Evolutionary conservation across 2,113 vertebrate genomes (phyloP).

Genomic region (Oryzias melastigma): DNA sequence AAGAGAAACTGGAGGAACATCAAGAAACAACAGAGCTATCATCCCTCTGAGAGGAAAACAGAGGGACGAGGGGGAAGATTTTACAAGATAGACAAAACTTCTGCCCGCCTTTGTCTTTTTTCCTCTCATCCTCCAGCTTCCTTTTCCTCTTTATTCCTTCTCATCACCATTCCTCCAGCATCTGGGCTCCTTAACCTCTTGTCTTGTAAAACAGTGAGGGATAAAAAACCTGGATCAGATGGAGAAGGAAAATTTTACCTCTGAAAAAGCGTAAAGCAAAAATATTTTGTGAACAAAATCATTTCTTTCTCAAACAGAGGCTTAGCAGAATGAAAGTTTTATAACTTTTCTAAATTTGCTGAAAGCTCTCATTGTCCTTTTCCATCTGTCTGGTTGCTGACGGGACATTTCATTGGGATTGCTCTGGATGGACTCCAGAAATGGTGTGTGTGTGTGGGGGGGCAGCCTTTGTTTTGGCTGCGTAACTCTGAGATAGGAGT

Average conservation of each 20-base stretch:
- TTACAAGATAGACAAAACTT: constrained; percentile 24
- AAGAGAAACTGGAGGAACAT: constrained; percentile 67
- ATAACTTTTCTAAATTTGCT: no score
- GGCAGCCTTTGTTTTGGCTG: constrained; percentile 33
- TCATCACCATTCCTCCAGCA: constrained; percentile 36
- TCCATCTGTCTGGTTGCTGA: neutral
- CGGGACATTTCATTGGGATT: constrained; percentile 18
- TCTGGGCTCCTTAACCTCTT: constrained; percentile 19
- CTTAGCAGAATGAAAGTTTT: no score
- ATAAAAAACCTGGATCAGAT: constrained; percentile 26
- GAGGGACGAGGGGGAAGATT: constrained; percentile 8
- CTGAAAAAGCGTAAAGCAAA: constrained; percentile 1
- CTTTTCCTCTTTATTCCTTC: neutral
- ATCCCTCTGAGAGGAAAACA: constrained; percentile 36
- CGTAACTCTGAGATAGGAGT: constrained; percentile 14
- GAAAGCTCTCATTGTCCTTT: neutral
- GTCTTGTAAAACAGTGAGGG: constrained; percentile 36
- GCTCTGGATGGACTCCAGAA: constrained; percentile 8
- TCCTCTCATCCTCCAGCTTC: no score
- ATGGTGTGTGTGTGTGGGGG: no score
- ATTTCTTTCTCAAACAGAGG: neutral
- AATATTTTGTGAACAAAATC: neutral
- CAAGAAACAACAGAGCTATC: constrained; percentile 59
- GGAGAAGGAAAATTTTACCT: constrained; percentile 42
- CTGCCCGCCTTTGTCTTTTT: constrained; percentile 13